phyloP scores from a whole-genome alignment of 2,888 invertebrate genomes.

The Unio delphinus region DNA sequence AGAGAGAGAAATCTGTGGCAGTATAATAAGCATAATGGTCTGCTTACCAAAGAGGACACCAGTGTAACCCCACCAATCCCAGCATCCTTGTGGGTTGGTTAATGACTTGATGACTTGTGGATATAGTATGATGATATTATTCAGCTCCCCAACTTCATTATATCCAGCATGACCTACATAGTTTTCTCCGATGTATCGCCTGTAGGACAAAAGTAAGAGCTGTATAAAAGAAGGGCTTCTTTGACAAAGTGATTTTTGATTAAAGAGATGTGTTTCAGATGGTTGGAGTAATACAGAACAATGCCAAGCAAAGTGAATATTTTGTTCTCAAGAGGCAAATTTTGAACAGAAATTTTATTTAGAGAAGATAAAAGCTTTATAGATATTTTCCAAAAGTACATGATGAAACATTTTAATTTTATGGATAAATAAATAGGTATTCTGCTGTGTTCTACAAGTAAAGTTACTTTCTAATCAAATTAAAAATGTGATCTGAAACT shows the following conservation, averaged over 20 bases:
- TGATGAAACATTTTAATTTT: too few relatives aligned
- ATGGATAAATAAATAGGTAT: too few relatives aligned
- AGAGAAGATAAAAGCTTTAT: too few relatives aligned
- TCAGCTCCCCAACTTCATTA: slow-evolving; percentile 60
- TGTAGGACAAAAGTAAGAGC: slow-evolving; percentile 9
- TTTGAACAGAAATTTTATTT: too few relatives aligned
- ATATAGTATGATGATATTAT: slow-evolving; percentile 61
- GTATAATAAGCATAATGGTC: not conserved
- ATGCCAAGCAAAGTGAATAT: not conserved
- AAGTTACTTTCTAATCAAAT: too few relatives aligned
- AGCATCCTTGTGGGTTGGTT: slow-evolving; percentile 55
- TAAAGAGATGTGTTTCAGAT: slow-evolving; percentile 9
- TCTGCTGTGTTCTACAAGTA: too few relatives aligned
- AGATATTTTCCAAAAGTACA: too few relatives aligned
- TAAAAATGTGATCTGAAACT: too few relatives aligned
- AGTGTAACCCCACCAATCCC: slow-evolving; percentile 63
- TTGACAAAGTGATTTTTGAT: not conserved
- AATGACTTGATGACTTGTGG: slow-evolving; percentile 44
- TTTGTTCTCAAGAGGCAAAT: too few relatives aligned
- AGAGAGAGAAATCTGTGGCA: not conserved
- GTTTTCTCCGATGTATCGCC: slow-evolving; percentile 43
- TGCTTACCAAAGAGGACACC: slow-evolving; percentile 42
- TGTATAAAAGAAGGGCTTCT: not conserved
- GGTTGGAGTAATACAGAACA: slow-evolving; percentile 9
- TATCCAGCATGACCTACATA: slow-evolving; percentile 56